These are phyloP conservation scores for Rhombomys opimus DNA, from an alignment of 2,113 vertebrate species.

Conservation along the genomic window DNA sequence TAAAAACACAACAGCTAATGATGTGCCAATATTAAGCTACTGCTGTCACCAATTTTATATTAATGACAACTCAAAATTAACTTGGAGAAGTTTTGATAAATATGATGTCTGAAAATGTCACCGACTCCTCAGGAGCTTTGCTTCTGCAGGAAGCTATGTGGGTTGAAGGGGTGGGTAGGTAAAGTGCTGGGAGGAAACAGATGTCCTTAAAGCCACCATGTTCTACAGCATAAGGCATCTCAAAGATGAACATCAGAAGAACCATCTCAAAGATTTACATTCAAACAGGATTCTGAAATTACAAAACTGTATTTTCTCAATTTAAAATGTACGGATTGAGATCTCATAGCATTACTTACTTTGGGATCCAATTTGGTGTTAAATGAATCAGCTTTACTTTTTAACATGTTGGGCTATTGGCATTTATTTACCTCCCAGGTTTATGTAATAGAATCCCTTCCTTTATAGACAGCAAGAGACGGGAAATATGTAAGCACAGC, in stretches of 20 bases:
- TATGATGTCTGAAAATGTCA: background rate
- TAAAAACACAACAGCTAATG: background rate
- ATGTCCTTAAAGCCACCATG: background rate
- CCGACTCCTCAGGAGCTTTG: background rate
- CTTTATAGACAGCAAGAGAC: constrained; percentile 45
- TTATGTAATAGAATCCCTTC: background rate
- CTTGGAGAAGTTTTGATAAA: constrained; percentile 17
- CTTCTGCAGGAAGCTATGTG: background rate
- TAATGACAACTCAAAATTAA: background rate
- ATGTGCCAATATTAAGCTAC: background rate
- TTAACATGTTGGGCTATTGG: constrained; percentile 1
- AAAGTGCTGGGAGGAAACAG: background rate
- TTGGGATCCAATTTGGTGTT: constrained; percentile 7
- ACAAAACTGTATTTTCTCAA: constrained; percentile 25
- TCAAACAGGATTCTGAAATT: constrained; percentile 51
- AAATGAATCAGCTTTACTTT: background rate
- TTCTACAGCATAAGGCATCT: background rate
- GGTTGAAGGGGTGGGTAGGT: background rate
- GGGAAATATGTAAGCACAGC: constrained; percentile 29
- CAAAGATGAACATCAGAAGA: too few relatives aligned
- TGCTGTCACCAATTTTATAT: constrained; percentile 16
- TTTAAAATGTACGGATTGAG: constrained; percentile 3
- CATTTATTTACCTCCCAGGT: constrained; percentile 34
- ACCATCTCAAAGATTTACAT: background rate
- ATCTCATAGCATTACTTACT: background rate